Evolutionary conservation across 2,888 invertebrate species (phyloP).

Genomic region (Mermis nigrescens): DNA sequence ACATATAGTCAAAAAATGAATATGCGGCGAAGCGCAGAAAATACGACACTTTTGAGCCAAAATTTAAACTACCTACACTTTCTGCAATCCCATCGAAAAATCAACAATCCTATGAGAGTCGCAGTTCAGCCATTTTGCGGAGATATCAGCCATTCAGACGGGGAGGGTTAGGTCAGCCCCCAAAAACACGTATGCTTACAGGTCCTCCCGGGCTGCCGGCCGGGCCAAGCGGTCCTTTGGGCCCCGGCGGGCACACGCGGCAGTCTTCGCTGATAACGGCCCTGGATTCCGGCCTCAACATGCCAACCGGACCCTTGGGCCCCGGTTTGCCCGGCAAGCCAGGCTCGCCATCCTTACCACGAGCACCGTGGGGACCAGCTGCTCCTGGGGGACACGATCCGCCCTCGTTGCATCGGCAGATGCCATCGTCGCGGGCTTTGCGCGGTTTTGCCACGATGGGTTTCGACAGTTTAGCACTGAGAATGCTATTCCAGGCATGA

Average conservation of each 20-base stretch:
- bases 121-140: too few species aligned
- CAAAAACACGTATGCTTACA: neutral
- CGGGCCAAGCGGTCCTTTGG: neutral
- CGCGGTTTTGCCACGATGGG: neutral
- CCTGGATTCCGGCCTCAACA: too few species aligned
- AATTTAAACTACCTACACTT: too few species aligned
- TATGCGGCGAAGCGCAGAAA: too few species aligned
- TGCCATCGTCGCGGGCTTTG: neutral
- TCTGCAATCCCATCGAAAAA: too few species aligned
- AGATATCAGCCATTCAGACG: neutral
- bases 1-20: too few species aligned
- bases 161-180: neutral
- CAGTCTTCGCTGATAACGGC: neutral
- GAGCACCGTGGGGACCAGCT: neutral
- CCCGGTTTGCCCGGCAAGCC: neutral
- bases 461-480: neutral
- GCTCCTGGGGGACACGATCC: neutral
- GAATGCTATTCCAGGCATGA: neutral
- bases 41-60: too few species aligned
- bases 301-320: neutral
- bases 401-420: neutral
- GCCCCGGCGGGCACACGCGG: constrained; percentile 1
- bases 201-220: neutral
- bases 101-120: too few species aligned
- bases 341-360: neutral